A percentile compares a stretch with the other conserved stretches of the same genome.
Evolutionary conservation across 1,140 invertebrate genomes (phyloP).

Genomic region (Chironomus tepperi): DNA sequence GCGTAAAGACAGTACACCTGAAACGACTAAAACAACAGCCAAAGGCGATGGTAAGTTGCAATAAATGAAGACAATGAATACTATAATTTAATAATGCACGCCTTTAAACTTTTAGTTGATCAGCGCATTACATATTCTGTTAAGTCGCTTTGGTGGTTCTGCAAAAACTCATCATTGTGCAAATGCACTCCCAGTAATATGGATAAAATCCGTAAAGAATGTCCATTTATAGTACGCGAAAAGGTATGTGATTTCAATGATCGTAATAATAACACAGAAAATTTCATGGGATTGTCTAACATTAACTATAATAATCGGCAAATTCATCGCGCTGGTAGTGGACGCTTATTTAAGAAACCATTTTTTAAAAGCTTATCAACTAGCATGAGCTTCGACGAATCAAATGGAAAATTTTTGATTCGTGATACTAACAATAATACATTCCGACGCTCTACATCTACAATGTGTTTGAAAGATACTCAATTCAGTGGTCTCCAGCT

Average conservation of each 20-base stretch:
- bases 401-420: not conserved
- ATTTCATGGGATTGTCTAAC: not conserved
- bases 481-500: not conserved
- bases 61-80: too few relatives aligned
- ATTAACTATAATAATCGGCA: not conserved
- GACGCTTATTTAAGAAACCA: not conserved
- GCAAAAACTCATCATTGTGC: constrained; percentile 28
- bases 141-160: constrained; percentile 31
- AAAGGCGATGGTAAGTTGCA: not conserved
- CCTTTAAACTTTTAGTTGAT: constrained; percentile 32
- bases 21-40: constrained; percentile 25
- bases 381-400: not conserved
- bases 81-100: not conserved
- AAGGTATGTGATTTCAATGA: constrained; percentile 34
- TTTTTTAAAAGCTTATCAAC: not conserved
- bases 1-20: constrained; percentile 38
- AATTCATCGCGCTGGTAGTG: not conserved
- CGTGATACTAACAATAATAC: constrained; percentile 11
- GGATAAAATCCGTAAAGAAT: constrained; percentile 35
- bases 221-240: constrained; percentile 37
- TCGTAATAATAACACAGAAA: not conserved
- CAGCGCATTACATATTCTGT: constrained; percentile 38
- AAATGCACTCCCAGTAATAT: constrained; percentile 36
- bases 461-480: not conserved
- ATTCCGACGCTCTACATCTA: not conserved